Percentiles rank a stretch among this genome's conserved stretches.
Conservation (phyloP, 2,888 invertebrate genomes). For the Steromphala cineraria region DNA sequence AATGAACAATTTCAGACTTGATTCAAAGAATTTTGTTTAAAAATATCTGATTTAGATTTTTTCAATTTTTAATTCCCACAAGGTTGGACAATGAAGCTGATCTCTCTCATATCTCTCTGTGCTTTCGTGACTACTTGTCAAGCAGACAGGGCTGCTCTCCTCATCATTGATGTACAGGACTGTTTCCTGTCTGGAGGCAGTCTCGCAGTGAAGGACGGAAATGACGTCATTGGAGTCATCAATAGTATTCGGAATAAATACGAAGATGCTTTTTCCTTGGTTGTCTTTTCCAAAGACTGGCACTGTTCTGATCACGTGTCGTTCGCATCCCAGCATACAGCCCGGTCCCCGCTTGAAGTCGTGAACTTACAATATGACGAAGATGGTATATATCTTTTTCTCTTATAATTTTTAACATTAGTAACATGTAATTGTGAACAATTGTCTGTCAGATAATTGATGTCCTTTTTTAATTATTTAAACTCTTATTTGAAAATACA, state of each 20-base stretch:
- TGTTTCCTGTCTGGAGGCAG: conserved; percentile 66
- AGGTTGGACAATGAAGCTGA: no score
- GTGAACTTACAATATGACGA: conserved; percentile 50
- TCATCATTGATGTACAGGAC: conserved; percentile 68
- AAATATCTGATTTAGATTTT: no score
- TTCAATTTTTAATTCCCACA: no score
- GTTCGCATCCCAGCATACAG: conserved; percentile 62
- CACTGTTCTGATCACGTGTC: conserved; percentile 68
- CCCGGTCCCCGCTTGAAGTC: conserved; percentile 16
- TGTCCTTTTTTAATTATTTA: no score
- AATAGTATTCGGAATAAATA: conserved; percentile 56
- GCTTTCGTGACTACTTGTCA: not conserved
- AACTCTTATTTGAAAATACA: no score
- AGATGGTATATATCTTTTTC: conserved; percentile 44
- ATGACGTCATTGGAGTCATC: conserved; percentile 59
- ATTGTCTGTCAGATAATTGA: no score
- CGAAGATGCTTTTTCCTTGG: conserved; percentile 45
- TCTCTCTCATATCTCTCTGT: no score
- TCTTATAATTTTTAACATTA: no score
- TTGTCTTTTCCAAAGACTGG: conserved; percentile 67
- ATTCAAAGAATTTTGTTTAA: no score
- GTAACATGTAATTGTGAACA: no score
- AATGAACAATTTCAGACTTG: no score
- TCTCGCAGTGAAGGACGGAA: conserved; percentile 55
- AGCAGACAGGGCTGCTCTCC: conserved; percentile 44